Conservation (phyloP, 2,113 vertebrate species). For the Uria lomvia region DNA sequence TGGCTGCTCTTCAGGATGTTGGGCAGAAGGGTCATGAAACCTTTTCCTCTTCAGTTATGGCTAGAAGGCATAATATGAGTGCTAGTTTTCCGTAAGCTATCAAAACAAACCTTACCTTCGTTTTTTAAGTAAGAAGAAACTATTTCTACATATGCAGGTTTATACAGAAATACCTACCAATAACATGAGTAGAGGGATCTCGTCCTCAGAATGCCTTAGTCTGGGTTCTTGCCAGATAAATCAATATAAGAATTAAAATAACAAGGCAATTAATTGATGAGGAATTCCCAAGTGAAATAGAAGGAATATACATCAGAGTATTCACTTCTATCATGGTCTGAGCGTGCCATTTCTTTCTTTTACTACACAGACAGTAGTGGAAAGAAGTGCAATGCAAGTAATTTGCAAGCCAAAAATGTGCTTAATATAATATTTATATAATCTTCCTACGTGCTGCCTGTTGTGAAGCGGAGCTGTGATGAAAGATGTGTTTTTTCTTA, state of each 20-base stretch:
- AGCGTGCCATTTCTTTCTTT: not conserved
- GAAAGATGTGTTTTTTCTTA: not conserved
- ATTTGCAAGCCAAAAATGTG: not conserved
- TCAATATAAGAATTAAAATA: not conserved
- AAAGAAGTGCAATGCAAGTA: not conserved
- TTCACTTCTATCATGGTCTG: not conserved
- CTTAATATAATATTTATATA: constrained; percentile 20
- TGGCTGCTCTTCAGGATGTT: not conserved
- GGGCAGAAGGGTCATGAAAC: not conserved
- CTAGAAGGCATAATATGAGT: not conserved
- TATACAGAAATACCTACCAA: not conserved
- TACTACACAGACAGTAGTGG: not conserved
- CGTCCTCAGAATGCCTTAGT: not conserved
- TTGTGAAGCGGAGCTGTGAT: not conserved
- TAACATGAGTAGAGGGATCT: not conserved
- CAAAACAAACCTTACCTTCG: not conserved
- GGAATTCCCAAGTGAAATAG: not conserved
- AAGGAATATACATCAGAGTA: not conserved
- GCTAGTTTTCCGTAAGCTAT: not conserved
- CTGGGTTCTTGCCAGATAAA: not conserved
- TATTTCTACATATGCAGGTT: not conserved
- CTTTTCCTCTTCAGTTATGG: not conserved
- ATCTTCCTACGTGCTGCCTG: not conserved
- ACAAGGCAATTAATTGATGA: not conserved
- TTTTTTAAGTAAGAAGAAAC: not conserved